These are phyloP conservation scores for Vanessa cardui DNA, from an alignment of 2,888 invertebrate species.

Conservation along the genomic window DNA sequence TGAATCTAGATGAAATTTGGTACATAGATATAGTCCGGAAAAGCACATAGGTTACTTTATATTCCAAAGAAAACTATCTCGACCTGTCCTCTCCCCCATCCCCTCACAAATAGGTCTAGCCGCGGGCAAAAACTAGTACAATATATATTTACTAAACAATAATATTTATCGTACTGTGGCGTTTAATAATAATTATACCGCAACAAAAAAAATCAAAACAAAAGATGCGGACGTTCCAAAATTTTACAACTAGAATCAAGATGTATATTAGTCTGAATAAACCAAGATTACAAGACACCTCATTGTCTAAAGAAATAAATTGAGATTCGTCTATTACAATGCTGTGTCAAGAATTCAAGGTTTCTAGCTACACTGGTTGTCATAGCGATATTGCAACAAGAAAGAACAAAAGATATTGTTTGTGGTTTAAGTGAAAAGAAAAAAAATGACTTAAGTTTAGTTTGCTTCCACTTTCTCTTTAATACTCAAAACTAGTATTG, in stretches of 20 bases:
- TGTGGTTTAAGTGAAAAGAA: conserved; percentile 42
- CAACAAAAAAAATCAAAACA: conserved; percentile 2
- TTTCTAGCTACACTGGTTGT: conserved; percentile 61
- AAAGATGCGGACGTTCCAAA: neutral
- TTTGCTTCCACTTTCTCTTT: too few species aligned
- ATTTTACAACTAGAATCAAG: conserved; percentile 12
- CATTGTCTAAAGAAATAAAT: conserved; percentile 26
- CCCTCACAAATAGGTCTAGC: too few species aligned
- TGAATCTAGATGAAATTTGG: too few species aligned
- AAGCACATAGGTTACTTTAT: too few species aligned
- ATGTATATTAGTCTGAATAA: conserved; percentile 17
- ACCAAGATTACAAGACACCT: conserved; percentile 26
- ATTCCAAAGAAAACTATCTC: too few species aligned
- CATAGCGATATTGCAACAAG: conserved; percentile 65
- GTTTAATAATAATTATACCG: neutral
- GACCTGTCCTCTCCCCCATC: too few species aligned
- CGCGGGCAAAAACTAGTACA: neutral
- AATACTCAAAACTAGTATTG: too few species aligned
- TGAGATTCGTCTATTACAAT: conserved; percentile 30
- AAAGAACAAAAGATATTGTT: conserved; percentile 59
- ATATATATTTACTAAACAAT: neutral
- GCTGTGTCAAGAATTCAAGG: conserved; percentile 22
- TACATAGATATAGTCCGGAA: too few species aligned
- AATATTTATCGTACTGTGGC: neutral
- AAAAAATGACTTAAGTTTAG: too few species aligned